These are phyloP conservation scores for Syngnathus acus DNA, from an alignment of 2,797 vertebrate genomes.

Conservation along the genomic window DNA sequence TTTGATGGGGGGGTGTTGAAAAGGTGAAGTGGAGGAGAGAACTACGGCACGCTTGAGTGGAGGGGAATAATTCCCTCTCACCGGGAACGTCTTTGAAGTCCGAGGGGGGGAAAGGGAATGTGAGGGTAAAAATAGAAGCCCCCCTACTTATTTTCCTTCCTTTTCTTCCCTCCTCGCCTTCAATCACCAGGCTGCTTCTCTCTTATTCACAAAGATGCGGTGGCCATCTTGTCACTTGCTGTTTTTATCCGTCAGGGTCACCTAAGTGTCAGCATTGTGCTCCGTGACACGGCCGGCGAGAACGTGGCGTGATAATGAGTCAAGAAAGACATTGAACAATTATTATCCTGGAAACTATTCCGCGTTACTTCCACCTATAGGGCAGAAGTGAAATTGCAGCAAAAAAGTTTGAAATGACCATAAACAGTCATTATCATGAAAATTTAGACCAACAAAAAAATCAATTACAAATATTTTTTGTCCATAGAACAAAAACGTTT, in stretches of 20 bases:
- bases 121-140: conserved; percentile 23
- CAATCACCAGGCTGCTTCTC: conserved; percentile 5
- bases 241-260: conserved; percentile 37
- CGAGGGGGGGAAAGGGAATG: conserved; percentile 23
- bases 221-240: conserved; percentile 7
- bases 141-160: conserved; percentile 9
- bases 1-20: conserved; percentile 24
- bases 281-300: conserved; percentile 39
- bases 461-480: too few relatives aligned
- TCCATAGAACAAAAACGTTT: too few relatives aligned
- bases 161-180: conserved; percentile 12
- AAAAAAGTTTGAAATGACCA: background rate
- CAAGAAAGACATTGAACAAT: conserved; percentile 15
- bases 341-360: too few relatives aligned
- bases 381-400: too few relatives aligned
- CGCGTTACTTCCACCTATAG: too few relatives aligned
- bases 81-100: conserved; percentile 59
- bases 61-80: conserved; percentile 52
- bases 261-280: conserved; percentile 54
- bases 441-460: too few relatives aligned
- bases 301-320: conserved; percentile 45
- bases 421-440: too few relatives aligned
- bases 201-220: conserved; percentile 3
- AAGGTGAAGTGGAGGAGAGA: conserved; percentile 24
- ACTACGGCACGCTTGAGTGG: conserved; percentile 40